Evolutionary conservation across 1,140 invertebrate species (phyloP), one percentile per base, ranked within the genome.

Genomic region (Tachypleus tridentatus): DNA sequence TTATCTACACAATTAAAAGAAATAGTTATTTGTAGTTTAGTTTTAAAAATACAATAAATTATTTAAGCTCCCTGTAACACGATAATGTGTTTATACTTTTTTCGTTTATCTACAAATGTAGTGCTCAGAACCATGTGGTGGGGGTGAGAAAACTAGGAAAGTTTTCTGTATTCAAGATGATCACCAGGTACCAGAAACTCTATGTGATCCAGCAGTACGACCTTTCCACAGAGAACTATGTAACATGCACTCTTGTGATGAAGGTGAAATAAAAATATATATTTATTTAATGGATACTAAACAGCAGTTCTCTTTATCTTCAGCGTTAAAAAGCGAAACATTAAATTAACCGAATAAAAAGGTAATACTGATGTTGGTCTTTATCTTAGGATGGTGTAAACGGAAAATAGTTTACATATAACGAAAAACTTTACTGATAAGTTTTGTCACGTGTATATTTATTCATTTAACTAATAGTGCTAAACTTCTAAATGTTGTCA

Each of bases 81-180:
- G 29, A 29, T 29, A 29, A 29, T 1, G 29, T 29, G 29, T 29
- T 29, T 29, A 47, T 51, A 61, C 11, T 50, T 54, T 5, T 48
- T 9, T 47, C 3, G 64, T 65, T 8, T 51, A 8, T 60, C 49
- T 8, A 11, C 4, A 51, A 58, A 50, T 61, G 9, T 70, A 90
- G 82, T 93, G 91, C 69, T 84, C 86, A 2, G 88, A 88, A 72
- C 74, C 81, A 51, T 96, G 93, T 72, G 91, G 87, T 3, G 88
- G 89, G 7, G 92, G 92, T 8, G 81, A 82, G 58, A 85, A 84
- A 73, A 78, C 75, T 3, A 81, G 91, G 6, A 84, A 86, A 72
- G 84, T 93, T 0, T 77, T 94, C 64, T 97, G 93, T 72, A 76
- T 95, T 60, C 80, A 83, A 57, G 87, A 88, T 63, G 84, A 87